Conservation (phyloP, 2,888 invertebrate species). For the Diogma glabrata region DNA sequence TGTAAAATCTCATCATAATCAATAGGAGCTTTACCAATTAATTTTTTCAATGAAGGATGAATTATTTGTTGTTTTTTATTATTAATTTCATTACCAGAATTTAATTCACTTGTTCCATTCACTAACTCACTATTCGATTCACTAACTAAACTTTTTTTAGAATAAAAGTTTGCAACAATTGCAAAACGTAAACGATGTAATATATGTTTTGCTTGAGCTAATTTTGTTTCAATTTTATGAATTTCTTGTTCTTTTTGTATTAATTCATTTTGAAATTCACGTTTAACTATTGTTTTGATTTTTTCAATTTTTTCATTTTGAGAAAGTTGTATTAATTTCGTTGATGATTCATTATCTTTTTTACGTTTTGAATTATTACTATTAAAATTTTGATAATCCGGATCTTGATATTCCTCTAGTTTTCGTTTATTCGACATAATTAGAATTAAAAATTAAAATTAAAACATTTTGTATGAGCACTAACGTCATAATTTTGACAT, state of each 20-base stretch:
- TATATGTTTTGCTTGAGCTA: constrained; percentile 43
- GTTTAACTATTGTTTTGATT: constrained; percentile 50
- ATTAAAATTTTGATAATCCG: constrained; percentile 41
- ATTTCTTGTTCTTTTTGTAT: constrained; percentile 57
- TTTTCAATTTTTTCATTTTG: constrained; percentile 38
- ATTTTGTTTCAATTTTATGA: constrained; percentile 53
- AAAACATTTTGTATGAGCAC: too few species aligned
- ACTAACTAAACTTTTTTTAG: constrained; percentile 40
- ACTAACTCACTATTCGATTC: neutral
- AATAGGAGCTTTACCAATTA: constrained; percentile 48
- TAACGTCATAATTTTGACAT: too few species aligned
- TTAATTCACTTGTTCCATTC: neutral
- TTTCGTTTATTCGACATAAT: constrained; percentile 27
- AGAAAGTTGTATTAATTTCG: neutral
- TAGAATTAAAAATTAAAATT: neutral
- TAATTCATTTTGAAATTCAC: constrained; percentile 62
- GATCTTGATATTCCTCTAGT: constrained; percentile 45
- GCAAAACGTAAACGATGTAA: constrained; percentile 48
- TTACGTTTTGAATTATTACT: constrained; percentile 1
- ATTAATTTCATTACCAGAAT: neutral
- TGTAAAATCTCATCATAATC: constrained; percentile 40
- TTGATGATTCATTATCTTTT: neutral
- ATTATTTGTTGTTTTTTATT: constrained; percentile 41
- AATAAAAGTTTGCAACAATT: constrained; percentile 48
- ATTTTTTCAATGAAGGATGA: constrained; percentile 66